Conservation (phyloP, 2,888 invertebrate genomes). For the Zaprionus lineosus region DNA sequence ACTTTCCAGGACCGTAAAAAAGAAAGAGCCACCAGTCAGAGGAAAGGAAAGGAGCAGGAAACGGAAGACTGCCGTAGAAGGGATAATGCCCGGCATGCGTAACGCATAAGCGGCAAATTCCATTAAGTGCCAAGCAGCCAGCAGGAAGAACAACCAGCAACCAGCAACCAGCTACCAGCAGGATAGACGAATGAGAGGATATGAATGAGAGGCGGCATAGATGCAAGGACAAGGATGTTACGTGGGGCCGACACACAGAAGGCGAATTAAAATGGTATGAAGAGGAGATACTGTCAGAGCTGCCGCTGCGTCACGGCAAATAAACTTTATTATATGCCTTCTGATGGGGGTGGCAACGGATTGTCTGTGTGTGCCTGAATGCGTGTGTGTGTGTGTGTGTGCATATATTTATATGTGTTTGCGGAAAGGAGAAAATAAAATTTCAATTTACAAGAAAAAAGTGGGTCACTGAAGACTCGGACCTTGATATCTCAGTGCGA, state of each 20-base stretch:
- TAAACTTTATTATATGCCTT: constrained; percentile 66
- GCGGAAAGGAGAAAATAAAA: constrained; percentile 59
- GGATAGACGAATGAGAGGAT: constrained; percentile 13
- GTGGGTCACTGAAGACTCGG: constrained; percentile 52
- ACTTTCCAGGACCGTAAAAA: constrained; percentile 28
- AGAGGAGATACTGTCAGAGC: constrained; percentile 48
- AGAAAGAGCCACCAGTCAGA: constrained; percentile 13
- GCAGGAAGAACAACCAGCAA: constrained; percentile 16
- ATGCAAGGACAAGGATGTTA: not conserved
- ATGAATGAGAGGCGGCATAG: not conserved
- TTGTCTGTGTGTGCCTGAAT: constrained; percentile 13
- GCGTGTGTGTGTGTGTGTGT: not conserved
- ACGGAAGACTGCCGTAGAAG: constrained; percentile 54
- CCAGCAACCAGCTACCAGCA: constrained; percentile 39
- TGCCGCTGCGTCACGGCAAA: constrained; percentile 68
- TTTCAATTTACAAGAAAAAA: constrained; percentile 73
- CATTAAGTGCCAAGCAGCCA: constrained; percentile 69
- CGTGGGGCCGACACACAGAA: not conserved
- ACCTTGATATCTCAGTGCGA: constrained; percentile 17
- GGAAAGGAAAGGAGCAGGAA: constrained; percentile 39
- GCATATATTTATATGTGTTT: constrained; percentile 15
- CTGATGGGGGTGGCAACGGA: constrained; percentile 62
- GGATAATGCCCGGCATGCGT: constrained; percentile 78
- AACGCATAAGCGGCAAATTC: constrained; percentile 78
- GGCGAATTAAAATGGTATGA: constrained; percentile 67